A percentile compares a stretch with the other conserved stretches of the same genome.
Conservation (phyloP, 2,113 vertebrate genomes). For the Ceyx melanurus region DNA sequence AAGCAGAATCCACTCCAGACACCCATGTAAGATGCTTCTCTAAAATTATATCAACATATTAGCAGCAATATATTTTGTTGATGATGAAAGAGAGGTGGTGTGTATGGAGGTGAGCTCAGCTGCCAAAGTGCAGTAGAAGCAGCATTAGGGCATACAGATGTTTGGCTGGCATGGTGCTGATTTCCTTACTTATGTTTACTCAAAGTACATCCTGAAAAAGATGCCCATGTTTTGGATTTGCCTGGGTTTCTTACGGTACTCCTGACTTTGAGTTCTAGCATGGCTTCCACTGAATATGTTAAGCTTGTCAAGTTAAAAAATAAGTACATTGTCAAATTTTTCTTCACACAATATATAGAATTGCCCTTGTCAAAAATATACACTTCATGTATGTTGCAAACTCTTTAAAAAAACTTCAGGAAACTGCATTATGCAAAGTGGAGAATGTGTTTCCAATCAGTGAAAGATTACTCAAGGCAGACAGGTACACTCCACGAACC, state of each 20-base stretch:
- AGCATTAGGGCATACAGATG: not conserved
- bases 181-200: not conserved
- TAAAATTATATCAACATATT: not conserved
- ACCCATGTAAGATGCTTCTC: not conserved
- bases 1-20: not conserved
- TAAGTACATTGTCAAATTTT: not conserved
- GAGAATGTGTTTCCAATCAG: not conserved
- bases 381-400: not conserved
- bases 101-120: not conserved
- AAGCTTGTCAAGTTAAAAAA: not conserved
- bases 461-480: not conserved
- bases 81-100: not conserved
- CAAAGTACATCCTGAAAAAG: not conserved
- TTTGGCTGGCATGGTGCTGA: not conserved
- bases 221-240: no score
- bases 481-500: not conserved
- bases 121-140: not conserved
- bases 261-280: not conserved
- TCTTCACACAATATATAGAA: not conserved
- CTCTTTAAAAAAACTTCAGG: not conserved
- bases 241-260: not conserved
- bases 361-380: not conserved
- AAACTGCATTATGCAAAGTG: not conserved
- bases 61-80: rapidly evolving
- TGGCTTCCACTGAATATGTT: not conserved